Base-by-base conservation (phyloP, 2,113 vertebrate species). In the Limnothrissa miodon region DNA sequence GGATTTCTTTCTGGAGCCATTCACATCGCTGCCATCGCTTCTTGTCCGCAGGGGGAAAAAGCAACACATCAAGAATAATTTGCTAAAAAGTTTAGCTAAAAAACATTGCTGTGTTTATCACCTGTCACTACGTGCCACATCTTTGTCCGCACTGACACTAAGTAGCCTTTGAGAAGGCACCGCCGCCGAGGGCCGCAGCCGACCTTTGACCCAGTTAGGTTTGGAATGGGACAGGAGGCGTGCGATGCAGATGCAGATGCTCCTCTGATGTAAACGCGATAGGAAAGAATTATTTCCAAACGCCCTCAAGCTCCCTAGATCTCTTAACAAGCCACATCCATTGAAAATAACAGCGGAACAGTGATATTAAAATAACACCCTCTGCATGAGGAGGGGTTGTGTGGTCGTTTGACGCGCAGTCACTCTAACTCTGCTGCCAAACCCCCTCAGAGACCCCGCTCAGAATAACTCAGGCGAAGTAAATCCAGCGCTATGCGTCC, bases 401-500 rank as follows among this genome's bases (percentile, higher is more conserved):
- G 36, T 13, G 33, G 62, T 10, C 15, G 62, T 70, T 29, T 70
- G 62, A 33, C 33, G 51, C 51, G 6, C 6, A 42, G 51, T 53
- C 51, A 53, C 19, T 53, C 48, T 53, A 15, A 2, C 48, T 51
- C 17, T 17, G 6, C 13, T 33, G 62, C 62, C 62, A 21, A n/a
- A 2, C 25, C 59, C 29, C 62, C 29, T 4, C 29, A 10, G 59
- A 66, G n/a, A 2, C 9, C 62, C 62, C 17, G 25, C 25, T 29
- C 62, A 33, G 29, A 70, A 70, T 70, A 70, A 36, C 29, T 29
- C 62, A 33, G 33, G 62, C 62, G 11, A 70, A 70, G 29, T 39
- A 36, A 74, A 74, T 74, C 66, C 66, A 74, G 66, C 33, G 66
- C 13, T 33, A 74, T 33, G 66, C 66, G 36, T 74, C 66, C 66